Base-by-base conservation (phyloP, 2,113 vertebrate genomes). In the Peromyscus polionotus region DNA sequence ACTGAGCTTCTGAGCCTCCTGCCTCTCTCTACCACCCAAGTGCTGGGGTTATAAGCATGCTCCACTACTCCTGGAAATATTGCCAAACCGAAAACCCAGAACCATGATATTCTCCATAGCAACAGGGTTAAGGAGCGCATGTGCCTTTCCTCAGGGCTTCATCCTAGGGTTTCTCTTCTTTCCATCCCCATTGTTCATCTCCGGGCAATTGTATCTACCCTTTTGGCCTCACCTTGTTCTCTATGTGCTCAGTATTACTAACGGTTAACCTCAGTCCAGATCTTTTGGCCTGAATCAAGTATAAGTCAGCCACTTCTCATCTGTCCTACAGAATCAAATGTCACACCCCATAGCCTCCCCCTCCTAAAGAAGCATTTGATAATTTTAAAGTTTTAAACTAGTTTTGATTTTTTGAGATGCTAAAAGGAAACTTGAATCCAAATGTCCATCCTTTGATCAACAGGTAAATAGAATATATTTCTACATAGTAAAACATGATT, bases 341-440 rank as follows among this genome's bases (percentile, higher is more conserved):
- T 57, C 7, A 88, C 11, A 9, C 26, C 61, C 31, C 65, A 68
- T 42, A 68, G 65, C 12, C 12, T 54, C 54, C 54, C 51, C 57
- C 57, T 59, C 14, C 12, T 31, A 48, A 77, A 77, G 91, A 9
- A 83, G 6, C 65, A 73, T 36, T 80, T 79, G 63, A 91, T 26
- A 17, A 90, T 88, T 88, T 87, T 89, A 20, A 96, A 91, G 63
- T 91, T 92, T 33, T 95, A 19, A 96, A 91, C 33, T 67, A 84
- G 22, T 85, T 85, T 45, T 85, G 36, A 59, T 42, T 61, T 84
- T 83, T 84, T 85, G 14, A 92, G 57, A 96, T 77, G 7, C 22
- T 67, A 31, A 91, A 93, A 89, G 36, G 61, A 75, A 93, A 88
- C 14, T 12, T 93, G 61, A 76, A 87, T 75, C 51, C 6, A 65